Base-by-base conservation (phyloP, 2,113 vertebrate species). In the Campylorhamphus procurvoides region DNA sequence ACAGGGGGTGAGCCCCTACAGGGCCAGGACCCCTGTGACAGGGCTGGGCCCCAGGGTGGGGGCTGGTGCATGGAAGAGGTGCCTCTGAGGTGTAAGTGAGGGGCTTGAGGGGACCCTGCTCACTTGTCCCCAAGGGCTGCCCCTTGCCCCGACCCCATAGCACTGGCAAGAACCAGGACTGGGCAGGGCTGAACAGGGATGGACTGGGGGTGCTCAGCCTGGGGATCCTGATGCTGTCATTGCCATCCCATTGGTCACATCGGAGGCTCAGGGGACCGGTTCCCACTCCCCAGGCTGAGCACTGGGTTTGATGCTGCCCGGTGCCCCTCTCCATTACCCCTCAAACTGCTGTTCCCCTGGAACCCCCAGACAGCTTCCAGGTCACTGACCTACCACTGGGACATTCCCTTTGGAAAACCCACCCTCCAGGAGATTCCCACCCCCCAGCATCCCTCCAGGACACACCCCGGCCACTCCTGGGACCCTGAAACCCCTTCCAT, bases 231-330 rank as follows among this genome's bases (percentile, higher is more conserved):
- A 27, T 23, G 8, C 25, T 37, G 15, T 50, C 44, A 7, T 12
- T 1, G 0, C 44, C 5, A 7, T 37, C 42, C 33, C 1, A 1
- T 31, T 66, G 44, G 8, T 33, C 59, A 18, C 27, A 27, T 3
- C 12, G 31, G 23, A 18, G 33, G 28, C 44, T 50, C 0, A 0
- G 33, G 7, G 14, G 18, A 4, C 18, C 1, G 17, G 49, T 27
- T 73, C 29, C 56, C 12, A 12, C 55, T 80, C 22, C 35, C 28
- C 37, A 39, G 46, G 46, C 33, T 20, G 37, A 44, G 13, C 12
- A 17, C 33, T 16, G 52, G 15, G 50, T 28, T 53, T 0, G 0
- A 18, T 59, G 33, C 12, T 10, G 3, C 23, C 31, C 0, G 0
- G 3, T 44, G 69, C 19, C 10, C 13, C 31, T 27, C 6, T 59